Base-by-base conservation (phyloP, 1,140 invertebrate genomes). In the Holotrichia oblita region DNA sequence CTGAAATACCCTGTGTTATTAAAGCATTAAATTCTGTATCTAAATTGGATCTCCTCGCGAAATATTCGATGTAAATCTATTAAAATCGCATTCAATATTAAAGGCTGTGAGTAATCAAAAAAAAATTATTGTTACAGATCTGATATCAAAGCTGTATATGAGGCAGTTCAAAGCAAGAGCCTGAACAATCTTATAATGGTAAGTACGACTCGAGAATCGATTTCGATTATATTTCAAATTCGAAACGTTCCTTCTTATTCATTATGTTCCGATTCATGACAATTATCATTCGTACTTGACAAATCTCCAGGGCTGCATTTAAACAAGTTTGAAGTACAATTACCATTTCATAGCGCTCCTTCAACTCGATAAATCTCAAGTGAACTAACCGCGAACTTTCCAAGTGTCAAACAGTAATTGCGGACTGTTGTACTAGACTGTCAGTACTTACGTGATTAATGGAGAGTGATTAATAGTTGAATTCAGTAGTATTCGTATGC, bases 131-230 rank as follows among this genome's bases (percentile, higher is more conserved):
- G 14, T 86, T 86, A 3, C 84, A 86, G 85, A 82, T 85, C 84
- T 73, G 84, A 86, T 81, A 80, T 86, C 76, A 85, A 82, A 73
- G 81, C 82, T 64, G 84, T 86, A 59, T 83, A 78, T 79, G 85
- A 86, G 78, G 82, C 84, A 42, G 81, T 84, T 42, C 83, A 85
- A 79, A 86, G 84, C 78, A 86, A 86, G 79, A 86, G 85, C 80
- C 80, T 86, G 48, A 85, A 83, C 78, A 85, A 85, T 78, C 79
- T 86, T 48, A 85, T 85, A n/a, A 86, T 86, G 85, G 85, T 85
- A 83, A 86, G 84, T 84, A 55, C 27, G 4, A 34, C 4, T 34
- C 2, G 4, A 34, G 27, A 41, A 69, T 22, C 1, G 24, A 69
- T 34, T 34, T 34, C 27, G 27, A 34, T 4, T 34, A 34, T 4